Evolutionary conservation across 2,113 vertebrate genomes (phyloP).

Genomic region (Oreochromis niloticus): DNA sequence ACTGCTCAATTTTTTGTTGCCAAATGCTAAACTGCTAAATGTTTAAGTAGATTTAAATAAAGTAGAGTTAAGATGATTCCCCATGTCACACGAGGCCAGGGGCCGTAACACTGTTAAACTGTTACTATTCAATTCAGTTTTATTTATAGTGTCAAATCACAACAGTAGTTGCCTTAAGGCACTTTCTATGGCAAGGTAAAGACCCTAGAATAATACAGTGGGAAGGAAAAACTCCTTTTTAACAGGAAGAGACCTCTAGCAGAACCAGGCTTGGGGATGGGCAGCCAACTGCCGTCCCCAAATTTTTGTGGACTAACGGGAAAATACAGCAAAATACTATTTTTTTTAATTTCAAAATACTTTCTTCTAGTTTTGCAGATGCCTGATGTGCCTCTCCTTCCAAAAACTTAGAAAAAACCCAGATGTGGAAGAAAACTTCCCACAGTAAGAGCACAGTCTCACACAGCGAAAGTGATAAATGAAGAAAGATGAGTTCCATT

Average conservation of each 20-base stretch:
- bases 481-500: neutral
- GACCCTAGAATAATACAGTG: neutral
- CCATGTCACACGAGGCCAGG: neutral
- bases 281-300: rapidly evolving
- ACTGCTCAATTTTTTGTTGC: neutral
- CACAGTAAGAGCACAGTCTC: neutral
- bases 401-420: neutral
- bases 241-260: neutral
- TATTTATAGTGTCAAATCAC: neutral
- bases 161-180: neutral
- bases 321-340: neutral
- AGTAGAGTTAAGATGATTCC: neutral
- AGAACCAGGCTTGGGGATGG: neutral
- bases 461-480: neutral
- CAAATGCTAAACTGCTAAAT: neutral
- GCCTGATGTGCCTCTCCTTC: neutral
- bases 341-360: neutral
- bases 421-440: neutral
- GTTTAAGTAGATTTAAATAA: neutral
- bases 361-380: neutral
- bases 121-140: neutral
- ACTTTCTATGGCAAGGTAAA: neutral
- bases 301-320: neutral
- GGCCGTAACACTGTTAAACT: neutral
- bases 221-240: neutral